Evolutionary conservation across 2,797 vertebrate species (phyloP), one percentile per base, ranked within the genome.

Genomic region (Poecilia gillii): DNA sequence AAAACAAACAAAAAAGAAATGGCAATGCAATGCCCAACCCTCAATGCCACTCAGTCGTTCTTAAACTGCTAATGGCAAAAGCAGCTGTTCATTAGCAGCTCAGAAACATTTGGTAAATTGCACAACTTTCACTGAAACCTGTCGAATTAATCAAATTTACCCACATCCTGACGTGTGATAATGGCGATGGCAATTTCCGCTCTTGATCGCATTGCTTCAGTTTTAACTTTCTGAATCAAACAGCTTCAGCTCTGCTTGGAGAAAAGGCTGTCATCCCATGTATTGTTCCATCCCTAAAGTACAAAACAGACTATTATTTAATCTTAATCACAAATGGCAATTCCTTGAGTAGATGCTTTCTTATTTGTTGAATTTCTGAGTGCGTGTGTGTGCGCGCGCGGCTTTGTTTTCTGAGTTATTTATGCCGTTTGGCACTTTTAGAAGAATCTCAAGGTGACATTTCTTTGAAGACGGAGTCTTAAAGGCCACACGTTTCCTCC

Each of bases 371-470:
- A 23, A 39, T 33, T 33, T 55, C 64, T 75, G 70, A 36, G 46
- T 14, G 9, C 36, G 55, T 73, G 23, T 70, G 70, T 53, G 72
- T 51, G 45, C 28, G 45, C 18, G 41, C 43, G 12, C 18, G 12
- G 49, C 87, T 78, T 68, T 43, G 39, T 71, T 71, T 71, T 71
- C n/a, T 87, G 83, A 85, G 73, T 72, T 85, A 78, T 92, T 91
- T 88, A 82, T 86, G 76, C 87, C 75, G 76, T 88, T 85, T 89
- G 78, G 79, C 76, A 70, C 79, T 90, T 94, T 87, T 82, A 88
- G 84, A 86, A 84, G 76, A 85, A 83, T 88, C 81, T 83, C 91
- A 94, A 93, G 93, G 91, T 94, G 92, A 95, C 90, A 93, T 94
- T 92, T 92, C 90, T 91, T 89, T 93, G 88, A 93, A 87, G 59